phyloP scores from a whole-genome alignment of 2,888 invertebrate genomes.

The Archips xylosteana region DNA sequence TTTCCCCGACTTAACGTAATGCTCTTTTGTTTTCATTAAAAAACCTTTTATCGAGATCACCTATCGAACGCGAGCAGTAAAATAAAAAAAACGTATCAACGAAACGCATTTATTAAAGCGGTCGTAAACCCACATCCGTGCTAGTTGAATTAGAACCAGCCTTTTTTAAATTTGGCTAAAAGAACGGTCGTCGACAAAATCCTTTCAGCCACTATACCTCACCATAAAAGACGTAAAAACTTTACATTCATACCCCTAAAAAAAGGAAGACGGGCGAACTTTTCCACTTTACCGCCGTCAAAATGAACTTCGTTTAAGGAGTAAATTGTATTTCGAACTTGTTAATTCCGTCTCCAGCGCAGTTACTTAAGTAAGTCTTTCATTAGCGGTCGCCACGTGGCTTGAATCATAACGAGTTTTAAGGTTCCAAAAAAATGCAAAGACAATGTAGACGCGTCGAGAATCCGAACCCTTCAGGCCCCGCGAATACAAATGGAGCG shows the following conservation, averaged over 20 bases:
- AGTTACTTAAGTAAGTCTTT: conserved; percentile 82
- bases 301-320: conserved; percentile 79
- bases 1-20: not conserved
- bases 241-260: conserved; percentile 66
- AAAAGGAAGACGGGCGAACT: conserved; percentile 71
- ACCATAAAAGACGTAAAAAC: conserved; percentile 70
- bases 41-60: conserved; percentile 42
- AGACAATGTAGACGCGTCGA: conserved; percentile 63
- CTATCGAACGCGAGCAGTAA: conserved; percentile 30
- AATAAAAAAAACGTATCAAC: conserved; percentile 36
- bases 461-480: conserved; percentile 61
- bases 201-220: conserved; percentile 64
- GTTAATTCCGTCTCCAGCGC: conserved; percentile 78
- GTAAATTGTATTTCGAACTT: conserved; percentile 82
- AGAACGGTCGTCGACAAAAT: conserved; percentile 50
- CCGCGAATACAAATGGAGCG: conserved; percentile 63
- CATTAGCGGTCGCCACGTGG: conserved; percentile 82
- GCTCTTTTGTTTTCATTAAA: conserved; percentile 25
- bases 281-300: conserved; percentile 80
- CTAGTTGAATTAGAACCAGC: conserved; percentile 35
- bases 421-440: conserved; percentile 67
- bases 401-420: conserved; percentile 73
- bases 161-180: conserved; percentile 32
- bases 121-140: conserved; percentile 33
- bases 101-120: conserved; percentile 39